Conservation (phyloP, 2,113 vertebrate genomes). For the Rhinichthys klamathensis region DNA sequence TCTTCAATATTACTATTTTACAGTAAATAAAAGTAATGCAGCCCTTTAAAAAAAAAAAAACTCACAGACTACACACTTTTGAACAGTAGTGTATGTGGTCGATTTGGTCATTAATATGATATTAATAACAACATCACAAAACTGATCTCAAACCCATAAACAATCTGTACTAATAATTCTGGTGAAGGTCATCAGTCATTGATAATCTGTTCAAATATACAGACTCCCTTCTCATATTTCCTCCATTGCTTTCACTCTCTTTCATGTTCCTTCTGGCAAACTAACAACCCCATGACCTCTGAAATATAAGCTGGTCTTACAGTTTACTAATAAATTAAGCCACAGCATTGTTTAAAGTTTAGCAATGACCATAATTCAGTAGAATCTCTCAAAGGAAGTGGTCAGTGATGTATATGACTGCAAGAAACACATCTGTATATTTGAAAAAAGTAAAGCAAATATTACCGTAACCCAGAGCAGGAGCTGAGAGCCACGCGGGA, state of each 20-base stretch:
- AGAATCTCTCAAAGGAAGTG: conserved; percentile 8
- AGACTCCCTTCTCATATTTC: no score
- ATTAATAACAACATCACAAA: not conserved
- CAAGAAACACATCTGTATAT: no score
- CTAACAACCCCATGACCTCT: not conserved
- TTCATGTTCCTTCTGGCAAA: not conserved
- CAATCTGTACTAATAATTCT: not conserved
- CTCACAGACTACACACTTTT: not conserved
- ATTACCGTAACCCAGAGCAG: conserved; percentile 86
- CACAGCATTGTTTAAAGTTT: not conserved
- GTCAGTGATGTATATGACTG: not conserved
- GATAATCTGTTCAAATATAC: no score
- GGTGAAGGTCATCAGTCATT: not conserved
- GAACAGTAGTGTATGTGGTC: not conserved
- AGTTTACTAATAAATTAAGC: not conserved
- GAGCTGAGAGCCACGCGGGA: conserved; percentile 86
- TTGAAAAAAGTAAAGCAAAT: not conserved
- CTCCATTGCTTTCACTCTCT: no score
- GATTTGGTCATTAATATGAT: not conserved
- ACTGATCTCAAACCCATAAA: conserved; percentile 1
- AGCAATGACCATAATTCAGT: not conserved
- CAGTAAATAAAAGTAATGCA: no score
- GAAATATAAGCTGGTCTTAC: conserved; percentile 4
- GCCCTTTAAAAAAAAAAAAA: no score
- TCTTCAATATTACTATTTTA: not conserved